These are phyloP conservation scores for Drosophila picticornis DNA, from an alignment of 2,888 invertebrate species.

Conservation along the genomic window DNA sequence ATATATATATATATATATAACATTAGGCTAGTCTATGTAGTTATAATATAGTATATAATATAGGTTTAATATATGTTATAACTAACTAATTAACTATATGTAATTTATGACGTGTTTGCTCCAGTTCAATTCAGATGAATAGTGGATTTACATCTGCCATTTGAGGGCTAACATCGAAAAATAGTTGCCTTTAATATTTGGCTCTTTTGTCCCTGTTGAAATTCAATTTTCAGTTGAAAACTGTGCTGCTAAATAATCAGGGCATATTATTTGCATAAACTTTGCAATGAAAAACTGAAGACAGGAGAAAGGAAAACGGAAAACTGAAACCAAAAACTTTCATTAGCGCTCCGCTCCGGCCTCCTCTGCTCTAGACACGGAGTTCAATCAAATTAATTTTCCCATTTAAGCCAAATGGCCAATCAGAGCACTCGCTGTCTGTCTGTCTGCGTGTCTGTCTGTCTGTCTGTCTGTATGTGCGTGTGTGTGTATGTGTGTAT, in stretches of 20 bases:
- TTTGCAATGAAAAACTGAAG: constrained; percentile 27
- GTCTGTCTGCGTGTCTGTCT: neutral
- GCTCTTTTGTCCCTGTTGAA: constrained; percentile 4
- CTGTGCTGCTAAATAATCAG: constrained; percentile 32
- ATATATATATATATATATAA: too few relatives aligned
- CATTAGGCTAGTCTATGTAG: too few relatives aligned
- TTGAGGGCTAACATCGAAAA: neutral
- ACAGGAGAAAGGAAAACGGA: constrained; percentile 1
- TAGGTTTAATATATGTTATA: too few relatives aligned
- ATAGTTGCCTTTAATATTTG: neutral
- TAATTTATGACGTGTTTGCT: neutral
- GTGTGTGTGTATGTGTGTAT: constrained; percentile 29
- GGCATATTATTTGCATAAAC: constrained; percentile 43
- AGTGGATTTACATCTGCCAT: neutral
- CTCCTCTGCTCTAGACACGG: neutral
- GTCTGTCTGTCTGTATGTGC: neutral
- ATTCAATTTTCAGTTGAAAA: constrained; percentile 16
- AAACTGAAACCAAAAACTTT: constrained; percentile 30
- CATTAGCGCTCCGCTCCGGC: constrained; percentile 4
- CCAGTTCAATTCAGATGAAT: neutral
- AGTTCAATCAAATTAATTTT: constrained; percentile 74
- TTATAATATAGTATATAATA: too few relatives aligned
- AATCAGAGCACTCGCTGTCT: constrained; percentile 30
- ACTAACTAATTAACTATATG: neutral
- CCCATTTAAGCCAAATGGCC: constrained; percentile 61